Percentiles rank a stretch among this genome's conserved stretches.
These are phyloP conservation scores for Gouania willdenowi DNA, from an alignment of 2,797 vertebrate genomes.

Conservation along the genomic window DNA sequence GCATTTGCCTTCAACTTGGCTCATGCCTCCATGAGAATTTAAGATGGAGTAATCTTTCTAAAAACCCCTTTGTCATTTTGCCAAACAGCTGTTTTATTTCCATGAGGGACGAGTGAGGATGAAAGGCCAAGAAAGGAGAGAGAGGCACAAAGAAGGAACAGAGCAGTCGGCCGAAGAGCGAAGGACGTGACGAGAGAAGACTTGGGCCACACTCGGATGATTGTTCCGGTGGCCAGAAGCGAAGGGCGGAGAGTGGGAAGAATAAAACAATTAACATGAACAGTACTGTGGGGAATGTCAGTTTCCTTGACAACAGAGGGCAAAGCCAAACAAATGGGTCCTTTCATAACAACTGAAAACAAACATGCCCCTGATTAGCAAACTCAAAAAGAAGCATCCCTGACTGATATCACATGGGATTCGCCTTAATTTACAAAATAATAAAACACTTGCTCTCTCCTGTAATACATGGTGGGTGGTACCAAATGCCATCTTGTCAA, in stretches of 20 bases:
- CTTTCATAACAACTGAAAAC: constrained; percentile 71
- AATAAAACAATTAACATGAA: constrained; percentile 69
- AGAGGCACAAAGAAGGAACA: constrained; percentile 16
- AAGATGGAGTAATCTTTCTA: constrained; percentile 45
- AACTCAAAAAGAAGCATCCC: constrained; percentile 1
- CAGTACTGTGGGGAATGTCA: constrained; percentile 63
- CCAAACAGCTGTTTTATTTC: constrained; percentile 64
- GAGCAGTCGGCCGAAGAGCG: constrained; percentile 9
- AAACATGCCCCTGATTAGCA: constrained; percentile 51
- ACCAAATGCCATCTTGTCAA: too few species aligned
- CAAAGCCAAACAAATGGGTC: constrained; percentile 64
- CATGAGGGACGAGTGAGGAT: constrained; percentile 29
- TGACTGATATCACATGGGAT: constrained; percentile 1
- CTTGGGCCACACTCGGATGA: constrained; percentile 55
- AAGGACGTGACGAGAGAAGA: constrained; percentile 11
- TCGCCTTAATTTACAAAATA: too few species aligned
- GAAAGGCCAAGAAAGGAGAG: constrained; percentile 30
- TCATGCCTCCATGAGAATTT: constrained; percentile 25
- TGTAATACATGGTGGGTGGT: too few species aligned
- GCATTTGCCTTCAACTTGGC: constrained; percentile 40
- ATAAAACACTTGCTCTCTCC: too few species aligned
- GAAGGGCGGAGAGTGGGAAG: constrained; percentile 57
- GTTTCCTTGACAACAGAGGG: constrained; percentile 66
- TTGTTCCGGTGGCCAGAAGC: constrained; percentile 54
- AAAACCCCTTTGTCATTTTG: constrained; percentile 33